Conservation (phyloP, 2,113 vertebrate genomes). For the Trichomycterus rosablanca region DNA sequence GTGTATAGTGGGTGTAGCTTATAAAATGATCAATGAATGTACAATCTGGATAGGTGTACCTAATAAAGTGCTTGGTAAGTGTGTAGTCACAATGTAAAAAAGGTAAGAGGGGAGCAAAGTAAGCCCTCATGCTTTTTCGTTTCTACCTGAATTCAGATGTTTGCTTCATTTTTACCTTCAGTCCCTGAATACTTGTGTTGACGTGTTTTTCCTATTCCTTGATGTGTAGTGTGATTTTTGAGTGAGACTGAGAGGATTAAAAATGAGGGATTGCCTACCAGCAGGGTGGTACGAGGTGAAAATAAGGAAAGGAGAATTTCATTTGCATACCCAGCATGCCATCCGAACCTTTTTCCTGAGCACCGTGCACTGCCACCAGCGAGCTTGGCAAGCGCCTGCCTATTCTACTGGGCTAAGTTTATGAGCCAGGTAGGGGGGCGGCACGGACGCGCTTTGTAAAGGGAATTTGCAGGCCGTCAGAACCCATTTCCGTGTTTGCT, state of each 20-base stretch:
- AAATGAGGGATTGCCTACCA: conserved; percentile 55
- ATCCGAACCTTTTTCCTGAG: conserved; percentile 87
- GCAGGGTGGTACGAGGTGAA: conserved; percentile 76
- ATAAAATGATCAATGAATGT: too few species aligned
- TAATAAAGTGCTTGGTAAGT: too few species aligned
- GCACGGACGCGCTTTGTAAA: conserved; percentile 59
- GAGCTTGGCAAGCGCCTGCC: conserved; percentile 81
- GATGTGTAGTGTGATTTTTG: conserved; percentile 8
- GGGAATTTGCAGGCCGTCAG: conserved; percentile 53
- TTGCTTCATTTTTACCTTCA: conserved; percentile 4
- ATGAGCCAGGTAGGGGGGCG: conserved; percentile 50
- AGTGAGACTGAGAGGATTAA: conserved; percentile 36
- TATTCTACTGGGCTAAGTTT: conserved; percentile 77
- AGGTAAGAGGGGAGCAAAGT: neutral
- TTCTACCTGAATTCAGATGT: neutral
- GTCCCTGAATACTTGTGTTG: conserved; percentile 19
- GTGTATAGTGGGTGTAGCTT: too few species aligned
- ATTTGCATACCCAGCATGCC: conserved; percentile 96
- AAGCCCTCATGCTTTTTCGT: neutral
- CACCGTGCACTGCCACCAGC: conserved; percentile 79
- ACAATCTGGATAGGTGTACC: too few species aligned
- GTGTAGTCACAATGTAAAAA: neutral
- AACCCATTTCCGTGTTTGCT: conserved; percentile 72
- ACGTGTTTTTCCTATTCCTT: conserved; percentile 19
- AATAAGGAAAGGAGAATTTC: conserved; percentile 78